Evolutionary conservation across 2,888 invertebrate genomes (phyloP), one percentile per base, ranked within the genome.

Genomic region (Drosophila differens): DNA sequence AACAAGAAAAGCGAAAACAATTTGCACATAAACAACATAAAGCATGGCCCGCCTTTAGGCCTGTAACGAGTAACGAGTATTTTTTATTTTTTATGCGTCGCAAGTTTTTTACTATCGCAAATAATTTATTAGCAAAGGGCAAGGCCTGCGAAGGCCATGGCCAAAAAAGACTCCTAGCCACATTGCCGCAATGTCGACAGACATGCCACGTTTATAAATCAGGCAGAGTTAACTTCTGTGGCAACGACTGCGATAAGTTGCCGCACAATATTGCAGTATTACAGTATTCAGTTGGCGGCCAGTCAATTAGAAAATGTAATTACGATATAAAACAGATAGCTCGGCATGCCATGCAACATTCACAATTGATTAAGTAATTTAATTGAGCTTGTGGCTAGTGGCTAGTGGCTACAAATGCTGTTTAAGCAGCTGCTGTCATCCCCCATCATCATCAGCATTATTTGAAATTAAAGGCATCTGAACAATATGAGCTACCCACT

Each of bases 261-360:
- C 69, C 74, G 33, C 41, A 60, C 52, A 37, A 66, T 63, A 54
- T 60, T 52, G 62, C 63, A 32, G 28, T 57, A 39, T 16, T 47
- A 47, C 4, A 7, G 47, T 37, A 25, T 19, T 7, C 41, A 41
- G 51, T 68, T 53, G 63, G 62, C 33, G 64, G 71, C 66, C 76
- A 76, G 58, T 85, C 82, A 85, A 87, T 85, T 89, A 82, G 81
- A 83, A 81, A 83, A 85, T 89, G 77, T 87, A 83, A 89, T 87
- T 85, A 69, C 52, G 60, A 22, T n/a, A 30, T 57, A 25, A 54
- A 64, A 63, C 51, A 63, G 59, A 68, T 49, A 60, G 22, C 19
- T 32, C 25, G 30, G 22, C 14, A 59, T 71, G 55, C 37, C 25
- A 32, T 22, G 44, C 54, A 69, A 49, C 51, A 41, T 30, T 76